These are phyloP conservation scores for Stramonita haemastoma DNA, from an alignment of 2,888 invertebrate genomes.

Conservation along the genomic window DNA sequence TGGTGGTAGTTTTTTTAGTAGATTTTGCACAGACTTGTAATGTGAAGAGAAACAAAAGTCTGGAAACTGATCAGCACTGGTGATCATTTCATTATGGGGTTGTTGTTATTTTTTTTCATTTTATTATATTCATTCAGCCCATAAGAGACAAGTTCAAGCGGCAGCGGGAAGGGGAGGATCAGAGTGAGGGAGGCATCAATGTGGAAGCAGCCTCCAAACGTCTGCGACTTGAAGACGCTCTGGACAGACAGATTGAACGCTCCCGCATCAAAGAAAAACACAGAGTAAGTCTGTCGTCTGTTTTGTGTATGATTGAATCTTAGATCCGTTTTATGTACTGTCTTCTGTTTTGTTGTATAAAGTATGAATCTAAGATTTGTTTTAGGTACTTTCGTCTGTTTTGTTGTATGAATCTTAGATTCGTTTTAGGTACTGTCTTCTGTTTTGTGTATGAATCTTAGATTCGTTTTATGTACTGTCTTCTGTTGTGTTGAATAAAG, in stretches of 20 bases:
- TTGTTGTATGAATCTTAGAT: too few species aligned
- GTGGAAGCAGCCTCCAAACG: slow-evolving; percentile 88
- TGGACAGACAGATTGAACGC: slow-evolving; percentile 89
- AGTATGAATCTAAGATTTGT: too few species aligned
- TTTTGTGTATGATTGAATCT: background rate
- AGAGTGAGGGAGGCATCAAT: slow-evolving; percentile 85
- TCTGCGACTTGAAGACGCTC: slow-evolving; percentile 90
- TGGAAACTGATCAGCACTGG: background rate
- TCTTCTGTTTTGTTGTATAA: too few species aligned
- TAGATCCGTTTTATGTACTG: background rate
- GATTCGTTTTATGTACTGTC: too few species aligned
- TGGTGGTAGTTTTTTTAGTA: background rate
- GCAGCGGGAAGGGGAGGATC: slow-evolving; percentile 46
- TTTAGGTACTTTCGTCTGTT: too few species aligned
- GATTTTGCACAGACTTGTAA: background rate
- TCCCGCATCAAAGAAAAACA: slow-evolving; percentile 90
- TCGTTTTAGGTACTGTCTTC: too few species aligned
- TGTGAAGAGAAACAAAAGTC: background rate
- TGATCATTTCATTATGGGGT: too few species aligned
- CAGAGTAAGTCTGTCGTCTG: slow-evolving; percentile 68
- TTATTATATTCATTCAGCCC: too few species aligned
- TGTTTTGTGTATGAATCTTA: too few species aligned
- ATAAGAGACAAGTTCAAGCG: slow-evolving; percentile 5
- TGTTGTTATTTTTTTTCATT: too few species aligned
- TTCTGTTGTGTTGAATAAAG: too few species aligned